Conservation (phyloP, 2,797 vertebrate species). For the Amblyopsis hoosieri region DNA sequence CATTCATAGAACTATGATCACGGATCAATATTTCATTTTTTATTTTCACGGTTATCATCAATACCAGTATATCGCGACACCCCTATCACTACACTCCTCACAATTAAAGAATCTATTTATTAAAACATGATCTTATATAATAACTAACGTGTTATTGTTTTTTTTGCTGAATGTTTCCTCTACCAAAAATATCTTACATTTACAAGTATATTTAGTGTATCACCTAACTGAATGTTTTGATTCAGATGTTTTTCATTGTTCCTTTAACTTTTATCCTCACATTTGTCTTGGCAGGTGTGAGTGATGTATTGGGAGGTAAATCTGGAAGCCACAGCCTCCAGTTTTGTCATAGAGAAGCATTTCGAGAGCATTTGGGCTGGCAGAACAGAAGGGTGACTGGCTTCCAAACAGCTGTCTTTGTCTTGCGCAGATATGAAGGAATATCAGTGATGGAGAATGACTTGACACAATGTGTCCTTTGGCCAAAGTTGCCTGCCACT, state of each 20-base stretch:
- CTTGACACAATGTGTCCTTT: slow-evolving; percentile 56
- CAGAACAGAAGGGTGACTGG: slow-evolving; percentile 45
- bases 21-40: too few relatives aligned
- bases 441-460: slow-evolving; percentile 65
- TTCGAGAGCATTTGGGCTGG: slow-evolving; percentile 40
- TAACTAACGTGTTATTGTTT: too few relatives aligned
- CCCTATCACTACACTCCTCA: too few relatives aligned
- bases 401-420: slow-evolving; percentile 59
- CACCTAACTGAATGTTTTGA: not conserved
- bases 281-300: slow-evolving; percentile 28
- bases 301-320: slow-evolving; percentile 28
- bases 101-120: too few relatives aligned
- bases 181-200: not conserved
- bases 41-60: too few relatives aligned
- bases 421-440: slow-evolving; percentile 50
- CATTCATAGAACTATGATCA: too few relatives aligned
- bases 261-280: slow-evolving; percentile 6
- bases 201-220: too few relatives aligned
- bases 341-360: slow-evolving; percentile 46
- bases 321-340: slow-evolving; percentile 34
- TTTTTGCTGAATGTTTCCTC: too few relatives aligned
- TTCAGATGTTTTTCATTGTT: slow-evolving; percentile 5
- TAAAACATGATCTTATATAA: too few relatives aligned
- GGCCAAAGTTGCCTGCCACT: slow-evolving; percentile 48
- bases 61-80: too few relatives aligned